These are phyloP conservation scores for Scaptomyza reducta DNA, from an alignment of 2,888 invertebrate species.

Conservation along the genomic window DNA sequence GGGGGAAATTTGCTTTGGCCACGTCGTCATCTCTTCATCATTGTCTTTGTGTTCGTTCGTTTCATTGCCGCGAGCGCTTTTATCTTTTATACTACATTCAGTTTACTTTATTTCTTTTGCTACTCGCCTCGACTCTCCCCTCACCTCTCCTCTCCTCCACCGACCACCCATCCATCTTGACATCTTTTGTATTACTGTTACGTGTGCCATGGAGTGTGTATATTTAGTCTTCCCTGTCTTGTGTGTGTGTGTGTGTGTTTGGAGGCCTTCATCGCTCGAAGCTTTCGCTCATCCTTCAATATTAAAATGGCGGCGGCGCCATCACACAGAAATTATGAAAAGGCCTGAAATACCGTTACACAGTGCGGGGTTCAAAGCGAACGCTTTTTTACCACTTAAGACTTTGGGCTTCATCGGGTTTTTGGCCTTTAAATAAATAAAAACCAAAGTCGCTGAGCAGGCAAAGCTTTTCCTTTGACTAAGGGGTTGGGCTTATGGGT, in stretches of 20 bases:
- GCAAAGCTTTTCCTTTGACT: slow-evolving; percentile 25
- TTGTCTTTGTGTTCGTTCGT: slow-evolving; percentile 64
- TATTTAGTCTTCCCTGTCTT: slow-evolving; percentile 8
- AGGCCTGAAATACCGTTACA: slow-evolving; percentile 42
- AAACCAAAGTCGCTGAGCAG: slow-evolving; percentile 53
- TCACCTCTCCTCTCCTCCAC: not conserved
- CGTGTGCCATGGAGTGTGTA: slow-evolving; percentile 44
- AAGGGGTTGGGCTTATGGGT: not conserved
- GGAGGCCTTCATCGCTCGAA: slow-evolving; percentile 21
- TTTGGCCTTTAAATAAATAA: slow-evolving; percentile 76
- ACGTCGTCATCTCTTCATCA: slow-evolving; percentile 28
- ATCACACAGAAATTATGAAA: slow-evolving; percentile 67
- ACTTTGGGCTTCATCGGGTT: slow-evolving; percentile 76
- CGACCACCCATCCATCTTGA: slow-evolving; percentile 7
- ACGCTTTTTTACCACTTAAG: slow-evolving; percentile 69
- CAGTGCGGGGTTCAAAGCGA: slow-evolving; percentile 53
- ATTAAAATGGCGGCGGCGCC: slow-evolving; percentile 50
- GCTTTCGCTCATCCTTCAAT: slow-evolving; percentile 7
- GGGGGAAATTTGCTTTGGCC: slow-evolving; percentile 35
- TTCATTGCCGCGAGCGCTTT: slow-evolving; percentile 63
- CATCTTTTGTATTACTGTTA: slow-evolving; percentile 59
- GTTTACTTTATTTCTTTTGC: slow-evolving; percentile 71
- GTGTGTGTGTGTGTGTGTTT: slow-evolving; percentile 26
- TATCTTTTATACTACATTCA: slow-evolving; percentile 65
- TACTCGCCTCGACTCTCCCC: slow-evolving; percentile 3